phyloP scores from a whole-genome alignment of 1,140 invertebrate species.

The Lepidurus couesii region DNA sequence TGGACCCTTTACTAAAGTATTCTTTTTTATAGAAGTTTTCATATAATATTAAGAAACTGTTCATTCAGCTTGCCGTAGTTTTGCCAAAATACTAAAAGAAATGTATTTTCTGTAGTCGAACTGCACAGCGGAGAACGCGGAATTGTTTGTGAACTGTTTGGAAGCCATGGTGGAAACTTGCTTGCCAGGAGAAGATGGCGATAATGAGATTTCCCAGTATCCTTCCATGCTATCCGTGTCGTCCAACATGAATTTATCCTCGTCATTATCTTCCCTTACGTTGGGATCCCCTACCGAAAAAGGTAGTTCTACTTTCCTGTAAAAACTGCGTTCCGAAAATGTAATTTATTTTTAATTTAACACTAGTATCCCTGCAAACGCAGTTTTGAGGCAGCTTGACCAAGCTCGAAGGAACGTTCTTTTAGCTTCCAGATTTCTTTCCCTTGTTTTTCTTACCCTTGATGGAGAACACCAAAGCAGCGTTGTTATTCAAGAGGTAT shows the following conservation, averaged over 20 bases:
- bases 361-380: slow-evolving; percentile 18
- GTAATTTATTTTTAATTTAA: not conserved
- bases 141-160: slow-evolving; percentile 92
- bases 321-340: slow-evolving; percentile 19
- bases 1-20: slow-evolving; percentile 90
- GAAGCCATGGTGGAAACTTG: slow-evolving; percentile 98
- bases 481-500: not conserved
- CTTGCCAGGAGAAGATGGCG: slow-evolving; percentile 67
- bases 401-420: not conserved
- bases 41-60: slow-evolving; percentile 2
- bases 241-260: slow-evolving; percentile 65
- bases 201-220: slow-evolving; percentile 55
- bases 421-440: slow-evolving; percentile 10
- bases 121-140: slow-evolving; percentile 85
- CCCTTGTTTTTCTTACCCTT: not conserved
- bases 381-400: slow-evolving; percentile 15
- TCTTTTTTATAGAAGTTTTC: not conserved
- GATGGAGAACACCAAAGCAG: slow-evolving; percentile 10
- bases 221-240: slow-evolving; percentile 66
- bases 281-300: slow-evolving; percentile 75
- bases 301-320: slow-evolving; percentile 39
- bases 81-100: slow-evolving; percentile 27
- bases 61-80: not conserved
- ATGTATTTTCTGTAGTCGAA: slow-evolving; percentile 59
- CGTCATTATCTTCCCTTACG: slow-evolving; percentile 67